Conservation (phyloP, 2,113 vertebrate genomes). For the Eudyptes chrysolophus region DNA sequence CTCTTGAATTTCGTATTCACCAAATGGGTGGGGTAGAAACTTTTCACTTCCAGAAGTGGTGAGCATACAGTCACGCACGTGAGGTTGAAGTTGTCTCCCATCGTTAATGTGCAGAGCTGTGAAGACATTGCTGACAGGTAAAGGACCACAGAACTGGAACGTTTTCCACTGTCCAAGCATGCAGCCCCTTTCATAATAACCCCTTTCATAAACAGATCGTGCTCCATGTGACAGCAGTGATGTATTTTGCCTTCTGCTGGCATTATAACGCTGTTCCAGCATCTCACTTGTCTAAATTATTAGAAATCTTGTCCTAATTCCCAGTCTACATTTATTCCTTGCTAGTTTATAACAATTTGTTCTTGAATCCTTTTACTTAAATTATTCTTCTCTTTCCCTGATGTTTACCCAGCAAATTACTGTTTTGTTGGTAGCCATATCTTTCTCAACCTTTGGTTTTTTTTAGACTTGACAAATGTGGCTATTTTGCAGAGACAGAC, state of each 20-base stretch:
- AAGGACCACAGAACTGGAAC: not conserved
- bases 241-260: not conserved
- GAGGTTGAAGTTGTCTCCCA: not conserved
- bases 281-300: not conserved
- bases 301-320: not conserved
- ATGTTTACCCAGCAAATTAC: not conserved
- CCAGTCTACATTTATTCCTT: not conserved
- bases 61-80: not conserved
- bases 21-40: not conserved
- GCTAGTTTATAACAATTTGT: not conserved
- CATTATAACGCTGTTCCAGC: not conserved
- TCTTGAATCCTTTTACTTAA: not conserved
- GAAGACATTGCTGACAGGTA: constrained; percentile 3
- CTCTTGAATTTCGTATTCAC: not conserved
- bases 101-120: not conserved
- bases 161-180: not conserved
- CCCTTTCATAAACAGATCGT: not conserved
- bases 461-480: not conserved
- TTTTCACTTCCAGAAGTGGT: not conserved
- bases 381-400: not conserved
- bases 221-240: not conserved
- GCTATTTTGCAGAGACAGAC: not conserved
- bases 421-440: not conserved
- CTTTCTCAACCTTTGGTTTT: not conserved
- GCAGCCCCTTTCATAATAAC: not conserved